These are phyloP conservation scores for Parazoanthus darwini DNA, from an alignment of 92 coral and sea anemone genomes.

Conservation along the genomic window DNA sequence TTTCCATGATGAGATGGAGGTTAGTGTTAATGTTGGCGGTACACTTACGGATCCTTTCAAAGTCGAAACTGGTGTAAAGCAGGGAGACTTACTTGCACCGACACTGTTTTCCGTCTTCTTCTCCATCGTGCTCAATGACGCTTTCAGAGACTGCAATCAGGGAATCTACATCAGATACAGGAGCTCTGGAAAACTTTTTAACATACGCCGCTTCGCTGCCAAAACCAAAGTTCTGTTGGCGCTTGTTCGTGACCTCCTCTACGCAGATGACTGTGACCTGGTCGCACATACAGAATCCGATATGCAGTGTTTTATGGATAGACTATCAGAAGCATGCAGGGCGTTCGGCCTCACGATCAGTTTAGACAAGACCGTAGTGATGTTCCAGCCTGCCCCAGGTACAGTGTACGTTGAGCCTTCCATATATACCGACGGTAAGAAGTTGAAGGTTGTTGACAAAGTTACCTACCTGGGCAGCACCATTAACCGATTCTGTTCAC, in stretches of 20 bases:
- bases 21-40: not conserved
- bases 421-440: no score
- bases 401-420: no score
- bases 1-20: conserved; percentile 17
- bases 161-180: conserved; percentile 7
- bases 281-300: not conserved
- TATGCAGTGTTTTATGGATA: no score
- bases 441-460: no score
- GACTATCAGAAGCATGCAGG: no score
- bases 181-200: conserved; percentile 5
- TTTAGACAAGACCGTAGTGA: no score
- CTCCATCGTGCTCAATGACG: conserved; percentile 10
- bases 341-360: no score
- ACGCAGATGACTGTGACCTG: conserved; percentile 29
- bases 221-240: not conserved
- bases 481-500: no score
- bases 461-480: no score
- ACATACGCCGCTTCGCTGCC: conserved; percentile 1
- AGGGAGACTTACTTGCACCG: conserved; percentile 11
- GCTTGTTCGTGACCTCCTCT: not conserved
- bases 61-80: conserved; percentile 18
- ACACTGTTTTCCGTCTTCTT: conserved; percentile 1
- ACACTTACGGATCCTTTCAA: not conserved
- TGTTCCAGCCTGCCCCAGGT: no score
- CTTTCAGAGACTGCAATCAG: conserved; percentile 11